phyloP scores from a whole-genome alignment of 2,113 vertebrate genomes.

The Felis chaus region DNA sequence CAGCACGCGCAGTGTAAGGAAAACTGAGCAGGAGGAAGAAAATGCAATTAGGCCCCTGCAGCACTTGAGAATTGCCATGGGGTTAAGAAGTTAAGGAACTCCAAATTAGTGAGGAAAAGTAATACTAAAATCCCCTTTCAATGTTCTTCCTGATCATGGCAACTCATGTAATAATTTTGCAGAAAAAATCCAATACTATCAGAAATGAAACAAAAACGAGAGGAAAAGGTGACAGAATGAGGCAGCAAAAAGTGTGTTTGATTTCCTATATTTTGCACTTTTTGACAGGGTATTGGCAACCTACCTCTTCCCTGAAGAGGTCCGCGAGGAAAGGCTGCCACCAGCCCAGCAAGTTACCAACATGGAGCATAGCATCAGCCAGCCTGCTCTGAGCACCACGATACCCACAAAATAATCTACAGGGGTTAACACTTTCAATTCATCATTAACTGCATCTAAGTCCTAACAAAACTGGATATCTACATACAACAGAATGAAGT shows the following conservation, averaged over 20 bases:
- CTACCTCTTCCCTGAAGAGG: not conserved
- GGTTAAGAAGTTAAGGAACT: not conserved
- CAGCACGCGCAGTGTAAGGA: not conserved
- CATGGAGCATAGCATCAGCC: accelerated
- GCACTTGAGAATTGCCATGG: not conserved
- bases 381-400: not conserved
- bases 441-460: not conserved
- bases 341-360: not conserved
- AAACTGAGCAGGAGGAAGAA: not conserved
- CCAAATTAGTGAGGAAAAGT: not conserved
- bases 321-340: not conserved
- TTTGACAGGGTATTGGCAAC: not conserved
- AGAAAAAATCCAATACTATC: not conserved
- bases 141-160: not conserved
- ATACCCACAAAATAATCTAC: not conserved
- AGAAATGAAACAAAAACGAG: not conserved
- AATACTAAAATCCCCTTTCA: not conserved
- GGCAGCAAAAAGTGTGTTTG: not conserved
- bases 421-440: not conserved
- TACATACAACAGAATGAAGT: not conserved
- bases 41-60: not conserved
- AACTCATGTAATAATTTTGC: not conserved
- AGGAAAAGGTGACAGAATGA: not conserved
- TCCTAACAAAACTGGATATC: not conserved
- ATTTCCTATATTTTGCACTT: not conserved